Conservation (phyloP, 2,888 invertebrate species). For the Andrena bicolor region DNA sequence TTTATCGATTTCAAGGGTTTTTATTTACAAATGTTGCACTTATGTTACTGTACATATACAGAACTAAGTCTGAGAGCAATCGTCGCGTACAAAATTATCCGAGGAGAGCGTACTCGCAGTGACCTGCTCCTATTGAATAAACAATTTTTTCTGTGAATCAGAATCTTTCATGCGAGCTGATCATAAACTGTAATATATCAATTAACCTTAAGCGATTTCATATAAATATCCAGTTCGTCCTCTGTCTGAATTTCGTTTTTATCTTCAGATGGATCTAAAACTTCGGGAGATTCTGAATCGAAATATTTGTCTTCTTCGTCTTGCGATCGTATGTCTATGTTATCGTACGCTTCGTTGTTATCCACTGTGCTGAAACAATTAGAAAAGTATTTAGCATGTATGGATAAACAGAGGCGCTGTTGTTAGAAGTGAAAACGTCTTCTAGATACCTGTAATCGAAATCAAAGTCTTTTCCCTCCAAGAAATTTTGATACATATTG, state of each 20-base stretch:
- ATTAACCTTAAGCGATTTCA: constrained; percentile 86
- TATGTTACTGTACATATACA: constrained; percentile 36
- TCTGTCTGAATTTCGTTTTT: constrained; percentile 79
- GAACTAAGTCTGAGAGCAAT: constrained; percentile 48
- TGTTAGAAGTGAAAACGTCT: neutral
- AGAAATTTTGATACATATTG: constrained; percentile 93
- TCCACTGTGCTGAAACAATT: constrained; percentile 88
- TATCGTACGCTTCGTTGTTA: constrained; percentile 92
- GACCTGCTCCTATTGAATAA: constrained; percentile 75
- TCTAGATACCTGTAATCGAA: constrained; percentile 90
- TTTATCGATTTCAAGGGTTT: constrained; percentile 11
- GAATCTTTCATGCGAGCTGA: constrained; percentile 56
- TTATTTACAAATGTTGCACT: constrained; percentile 45
- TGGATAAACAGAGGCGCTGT: neutral
- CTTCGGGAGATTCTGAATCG: constrained; percentile 92
- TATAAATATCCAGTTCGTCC: constrained; percentile 91
- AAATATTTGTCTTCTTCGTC: constrained; percentile 97
- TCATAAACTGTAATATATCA: constrained; percentile 73
- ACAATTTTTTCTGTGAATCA: constrained; percentile 68
- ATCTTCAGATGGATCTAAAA: constrained; percentile 71
- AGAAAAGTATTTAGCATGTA: constrained; percentile 29
- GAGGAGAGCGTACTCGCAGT: constrained; percentile 58
- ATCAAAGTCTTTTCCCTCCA: constrained; percentile 92
- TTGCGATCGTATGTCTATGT: constrained; percentile 89
- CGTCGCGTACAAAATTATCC: constrained; percentile 62